Conservation (phyloP, 2,888 invertebrate species). For the Megalurothrips usitatus region DNA sequence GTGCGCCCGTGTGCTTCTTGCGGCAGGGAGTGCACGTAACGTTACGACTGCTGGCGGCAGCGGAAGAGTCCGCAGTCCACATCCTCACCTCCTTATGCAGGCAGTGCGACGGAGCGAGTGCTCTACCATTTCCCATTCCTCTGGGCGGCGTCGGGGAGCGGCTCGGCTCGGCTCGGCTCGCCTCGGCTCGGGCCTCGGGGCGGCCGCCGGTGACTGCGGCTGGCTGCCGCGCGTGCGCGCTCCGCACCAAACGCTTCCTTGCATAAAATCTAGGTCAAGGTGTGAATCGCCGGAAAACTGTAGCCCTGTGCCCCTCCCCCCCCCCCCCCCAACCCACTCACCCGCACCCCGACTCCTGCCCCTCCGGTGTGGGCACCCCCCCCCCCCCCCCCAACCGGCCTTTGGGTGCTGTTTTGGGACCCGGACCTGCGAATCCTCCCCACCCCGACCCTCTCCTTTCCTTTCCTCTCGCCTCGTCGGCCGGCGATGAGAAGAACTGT, state of each 20-base stretch:
- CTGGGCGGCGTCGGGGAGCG: no score
- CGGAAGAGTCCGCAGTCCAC: no score
- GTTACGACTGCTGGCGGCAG: no score
- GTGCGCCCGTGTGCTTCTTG: no score
- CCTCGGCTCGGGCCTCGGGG: no score
- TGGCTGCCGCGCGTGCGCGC: slow-evolving; percentile 2
- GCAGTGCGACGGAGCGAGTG: no score
- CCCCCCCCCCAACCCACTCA: no score
- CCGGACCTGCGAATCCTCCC: neutral
- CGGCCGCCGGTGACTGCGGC: neutral
- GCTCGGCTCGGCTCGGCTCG: no score
- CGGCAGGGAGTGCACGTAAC: no score
- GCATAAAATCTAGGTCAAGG: slow-evolving; percentile 22
- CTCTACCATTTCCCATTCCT: no score
- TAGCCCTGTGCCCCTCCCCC: neutral
- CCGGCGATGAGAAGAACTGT: neutral
- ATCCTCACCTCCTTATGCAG: no score
- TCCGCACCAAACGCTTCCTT: neutral
- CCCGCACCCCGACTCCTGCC: neutral
- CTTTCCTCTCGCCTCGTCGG: neutral
- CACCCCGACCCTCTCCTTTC: no score
- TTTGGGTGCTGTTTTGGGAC: neutral
- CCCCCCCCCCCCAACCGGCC: neutral
- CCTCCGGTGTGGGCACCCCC: neutral
- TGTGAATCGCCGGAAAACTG: slow-evolving; percentile 15